Evolutionary conservation across 2,113 vertebrate genomes (phyloP).

Genomic region (Dasyornis broadbenti): DNA sequence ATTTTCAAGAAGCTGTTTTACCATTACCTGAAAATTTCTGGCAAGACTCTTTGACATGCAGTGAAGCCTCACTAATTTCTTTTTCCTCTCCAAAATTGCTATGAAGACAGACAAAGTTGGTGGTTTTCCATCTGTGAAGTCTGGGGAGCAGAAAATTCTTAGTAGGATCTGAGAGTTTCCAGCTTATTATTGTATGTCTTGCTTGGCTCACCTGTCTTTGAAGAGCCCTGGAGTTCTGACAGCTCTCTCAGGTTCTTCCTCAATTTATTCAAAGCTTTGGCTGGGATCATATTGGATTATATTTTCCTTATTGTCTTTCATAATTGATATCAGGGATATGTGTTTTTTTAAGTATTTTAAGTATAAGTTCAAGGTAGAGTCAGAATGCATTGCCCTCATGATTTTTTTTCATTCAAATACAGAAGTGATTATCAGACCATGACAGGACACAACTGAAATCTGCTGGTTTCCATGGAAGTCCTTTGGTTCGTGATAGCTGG

Average conservation of each 20-base stretch:
- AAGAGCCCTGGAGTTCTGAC: background rate
- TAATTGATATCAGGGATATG: background rate
- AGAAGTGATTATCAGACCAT: background rate
- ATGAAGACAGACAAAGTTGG: background rate
- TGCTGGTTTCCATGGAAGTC: slow-evolving; percentile 35
- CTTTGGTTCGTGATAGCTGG: background rate
- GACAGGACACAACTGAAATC: background rate
- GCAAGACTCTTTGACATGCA: background rate
- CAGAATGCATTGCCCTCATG: background rate
- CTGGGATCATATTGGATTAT: background rate
- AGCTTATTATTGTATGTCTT: background rate
- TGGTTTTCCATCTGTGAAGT: background rate
- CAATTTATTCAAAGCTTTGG: background rate
- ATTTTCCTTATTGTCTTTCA: background rate
- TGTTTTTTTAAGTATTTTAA: background rate
- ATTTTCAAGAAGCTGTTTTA: background rate
- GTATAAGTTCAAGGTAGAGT: background rate
- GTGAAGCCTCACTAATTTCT: background rate
- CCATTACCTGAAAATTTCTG: background rate
- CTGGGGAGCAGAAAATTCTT: background rate
- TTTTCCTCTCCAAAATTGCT: background rate
- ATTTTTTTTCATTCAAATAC: background rate
- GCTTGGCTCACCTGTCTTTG: background rate
- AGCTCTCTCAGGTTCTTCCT: background rate
- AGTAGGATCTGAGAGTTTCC: background rate